These are phyloP conservation scores for Esperia sulphurella DNA, from an alignment of 2,888 invertebrate species.

Conservation along the genomic window DNA sequence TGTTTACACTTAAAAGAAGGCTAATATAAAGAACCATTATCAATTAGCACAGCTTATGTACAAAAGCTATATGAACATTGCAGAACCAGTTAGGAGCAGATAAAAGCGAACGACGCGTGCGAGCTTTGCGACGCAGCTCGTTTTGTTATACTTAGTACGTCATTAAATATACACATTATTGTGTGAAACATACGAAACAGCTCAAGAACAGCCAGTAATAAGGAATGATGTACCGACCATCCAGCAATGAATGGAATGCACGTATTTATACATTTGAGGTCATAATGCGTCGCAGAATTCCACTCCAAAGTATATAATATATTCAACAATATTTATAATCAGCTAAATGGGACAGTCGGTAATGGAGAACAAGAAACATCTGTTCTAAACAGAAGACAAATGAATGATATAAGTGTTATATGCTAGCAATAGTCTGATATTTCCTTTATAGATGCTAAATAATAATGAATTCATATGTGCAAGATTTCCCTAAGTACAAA, in stretches of 20 bases:
- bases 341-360: not conserved
- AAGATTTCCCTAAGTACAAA: no score
- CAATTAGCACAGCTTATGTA: not conserved
- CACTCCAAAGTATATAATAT: not conserved
- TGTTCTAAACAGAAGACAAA: not conserved
- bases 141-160: slow-evolving; percentile 4
- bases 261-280: not conserved
- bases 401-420: not conserved
- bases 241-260: not conserved
- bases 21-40: not conserved
- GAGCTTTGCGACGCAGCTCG: slow-evolving; percentile 19
- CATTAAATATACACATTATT: not conserved
- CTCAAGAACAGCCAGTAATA: slow-evolving; percentile 1
- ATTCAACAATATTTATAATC: not conserved
- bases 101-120: slow-evolving; percentile 22
- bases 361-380: not conserved
- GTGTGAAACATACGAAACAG: not conserved
- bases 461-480: not conserved
- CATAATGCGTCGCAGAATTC: not conserved
- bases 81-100: slow-evolving; percentile 20
- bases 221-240: not conserved
- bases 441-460: not conserved
- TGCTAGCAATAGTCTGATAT: not conserved
- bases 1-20: not conserved
- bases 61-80: slow-evolving; percentile 7